Base-by-base conservation (phyloP, 2,797 vertebrate species). In the Pipistrellus pipistrellus region DNA sequence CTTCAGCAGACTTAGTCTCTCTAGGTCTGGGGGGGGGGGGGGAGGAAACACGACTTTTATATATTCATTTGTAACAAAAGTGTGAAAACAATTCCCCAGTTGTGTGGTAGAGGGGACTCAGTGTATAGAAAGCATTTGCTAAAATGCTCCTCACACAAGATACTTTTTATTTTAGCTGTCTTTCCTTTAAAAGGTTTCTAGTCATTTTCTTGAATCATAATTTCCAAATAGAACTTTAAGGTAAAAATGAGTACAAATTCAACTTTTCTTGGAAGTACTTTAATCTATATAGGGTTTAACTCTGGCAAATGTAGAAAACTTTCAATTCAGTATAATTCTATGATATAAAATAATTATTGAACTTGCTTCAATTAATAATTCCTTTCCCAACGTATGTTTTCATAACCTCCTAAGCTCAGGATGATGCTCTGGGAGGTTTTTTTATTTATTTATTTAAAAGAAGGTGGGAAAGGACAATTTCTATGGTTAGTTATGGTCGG, bases 291-390 rank as follows among this genome's bases (percentile, higher is more conserved):
- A 23, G 15, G 17, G 57, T 90, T 87, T 89, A 91, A 77, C 17
- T 57, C 59, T 73, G 35, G 23, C 10, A 82, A 41, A 87, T 76
- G 30, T 66, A 59, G 30, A 81, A 53, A 95, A 76, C 30, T 35
- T 95, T 78, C 6, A 81, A 32, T 78, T 95, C 64, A 73, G 44
- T 83, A 59, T 8, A 94, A 64, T 23, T 95, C n/a, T 94, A 51
- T 18, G 3, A 82, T 71, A 68, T 10, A 75, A 81, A 72, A 77
- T 92, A 53, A 55, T 38, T 25, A 55, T 88, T 90, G 85, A 68
- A 78, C 10, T 87, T 92, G 17, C 3, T 62, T 82, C 20, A 35
- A 7, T 62, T 82, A 25, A 93, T 64, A 87, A 57, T 21, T 18
- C 68, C 9, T 85, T 75, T 80, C 18, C 59, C 20, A 80, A 66